Evolutionary conservation across 1,140 invertebrate genomes (phyloP), one percentile per base, ranked within the genome.

Genomic region (Euwallacea fornicatus): DNA sequence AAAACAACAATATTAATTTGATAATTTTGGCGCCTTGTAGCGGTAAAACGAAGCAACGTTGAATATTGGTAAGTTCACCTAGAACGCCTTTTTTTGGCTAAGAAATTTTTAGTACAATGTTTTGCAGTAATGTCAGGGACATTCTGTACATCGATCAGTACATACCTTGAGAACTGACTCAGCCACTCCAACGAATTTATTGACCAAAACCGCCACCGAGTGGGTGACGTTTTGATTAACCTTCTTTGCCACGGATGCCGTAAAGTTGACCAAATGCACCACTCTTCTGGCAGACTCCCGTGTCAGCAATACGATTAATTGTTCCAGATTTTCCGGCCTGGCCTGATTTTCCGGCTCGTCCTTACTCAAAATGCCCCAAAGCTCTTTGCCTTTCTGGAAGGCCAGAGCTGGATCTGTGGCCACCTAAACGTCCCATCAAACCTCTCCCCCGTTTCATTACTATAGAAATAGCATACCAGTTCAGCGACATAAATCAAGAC

Each of bases 281-380:
- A 92, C 79, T 66, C 89, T 84, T 41, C 92, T 84, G 0, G 90
- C 90, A 0, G 89, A 87, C 81, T 93, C 91, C 7, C 91, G 82
- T 0, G 89, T 87, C 33, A 93, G 77, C 47, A 94, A 79, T 7
- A 91, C 89, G 46, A 93, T 82, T 43, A 93, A 79, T 77, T 93
- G 88, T 76, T 93, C 92, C 7, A 93, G 76, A 0, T 89, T 92
- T 58, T 86, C 83, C 0, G 92, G 92, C 58, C 90, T 85, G 0
- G 90, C 88, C 81, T 93, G 92, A 81, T 93, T 93, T 80, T 92
- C 91, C 0, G 91, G 91, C 76, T 94, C 92, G 15, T 91, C 87
- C 69, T 88, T 81, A 75, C 90, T 92, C 42, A 94, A 81, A 8
- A 86, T 84, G 0, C 78, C 77, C 88, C 91, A 93, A 7, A 93